Evolutionary conservation across 2,113 vertebrate genomes (phyloP).

Genomic region (Clarias magur): DNA sequence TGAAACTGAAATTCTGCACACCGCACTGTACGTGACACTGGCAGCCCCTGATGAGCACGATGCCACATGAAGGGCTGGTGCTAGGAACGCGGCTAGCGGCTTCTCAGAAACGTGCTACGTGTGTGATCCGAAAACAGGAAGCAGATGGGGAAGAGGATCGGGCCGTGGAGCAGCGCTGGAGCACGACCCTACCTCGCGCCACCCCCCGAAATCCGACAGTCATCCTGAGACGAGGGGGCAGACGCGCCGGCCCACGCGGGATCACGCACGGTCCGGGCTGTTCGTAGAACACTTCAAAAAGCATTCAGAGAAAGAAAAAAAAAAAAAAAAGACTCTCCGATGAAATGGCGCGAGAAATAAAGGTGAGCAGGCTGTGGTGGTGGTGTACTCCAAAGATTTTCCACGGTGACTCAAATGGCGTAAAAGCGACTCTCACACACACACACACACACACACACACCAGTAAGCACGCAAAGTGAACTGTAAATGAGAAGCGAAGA

Average conservation of each 20-base stretch:
- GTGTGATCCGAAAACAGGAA: constrained; percentile 39
- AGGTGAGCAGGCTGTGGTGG: neutral
- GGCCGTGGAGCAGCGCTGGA: neutral
- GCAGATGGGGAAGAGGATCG: constrained; percentile 44
- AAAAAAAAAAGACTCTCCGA: neutral
- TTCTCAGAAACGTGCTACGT: constrained; percentile 48
- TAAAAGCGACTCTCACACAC: neutral
- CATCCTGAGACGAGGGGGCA: constrained; percentile 32
- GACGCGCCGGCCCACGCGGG: neutral
- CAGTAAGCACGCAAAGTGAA: neutral
- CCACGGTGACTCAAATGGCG: neutral
- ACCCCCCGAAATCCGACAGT: neutral
- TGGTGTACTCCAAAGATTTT: neutral
- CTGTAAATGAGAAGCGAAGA: neutral
- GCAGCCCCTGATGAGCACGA: constrained; percentile 22
- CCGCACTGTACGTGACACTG: constrained; percentile 34
- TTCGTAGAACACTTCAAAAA: constrained; percentile 32
- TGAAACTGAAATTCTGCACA: constrained; percentile 31
- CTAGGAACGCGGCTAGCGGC: constrained; percentile 33
- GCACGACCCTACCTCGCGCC: constrained; percentile 1
- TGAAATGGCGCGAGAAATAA: neutral
- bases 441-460: neutral
- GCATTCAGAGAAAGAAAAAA: constrained; percentile 6
- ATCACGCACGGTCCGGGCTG: constrained; percentile 10
- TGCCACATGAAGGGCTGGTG: constrained; percentile 29